A percentile compares a stretch with the other conserved stretches of the same genome.
Conservation (phyloP, 2,797 vertebrate species). For the Chanos chanos region DNA sequence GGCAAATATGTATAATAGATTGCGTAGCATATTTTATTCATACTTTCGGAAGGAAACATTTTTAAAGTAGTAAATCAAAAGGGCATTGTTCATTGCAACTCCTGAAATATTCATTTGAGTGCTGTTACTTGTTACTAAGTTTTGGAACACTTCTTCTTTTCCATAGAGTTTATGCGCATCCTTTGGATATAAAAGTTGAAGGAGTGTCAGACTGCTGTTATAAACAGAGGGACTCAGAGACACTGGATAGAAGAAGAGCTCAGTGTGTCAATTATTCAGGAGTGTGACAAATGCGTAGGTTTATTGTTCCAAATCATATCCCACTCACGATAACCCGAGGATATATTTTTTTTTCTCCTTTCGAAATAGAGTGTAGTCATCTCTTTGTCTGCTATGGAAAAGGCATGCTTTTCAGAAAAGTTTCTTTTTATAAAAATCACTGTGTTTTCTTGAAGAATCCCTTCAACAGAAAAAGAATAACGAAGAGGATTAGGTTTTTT, state of each 20-base stretch:
- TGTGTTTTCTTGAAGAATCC: no score
- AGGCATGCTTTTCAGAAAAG: conserved; percentile 1
- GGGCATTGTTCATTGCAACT: neutral
- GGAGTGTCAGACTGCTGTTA: neutral
- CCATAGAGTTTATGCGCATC: neutral
- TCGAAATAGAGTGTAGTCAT: conserved; percentile 8
- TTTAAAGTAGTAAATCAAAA: neutral
- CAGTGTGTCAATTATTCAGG: conserved; percentile 23
- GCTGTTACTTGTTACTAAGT: neutral
- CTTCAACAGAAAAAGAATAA: no score
- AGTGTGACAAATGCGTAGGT: no score
- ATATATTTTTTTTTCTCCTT: neutral
- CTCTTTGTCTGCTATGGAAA: neutral
- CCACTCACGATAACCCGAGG: neutral
- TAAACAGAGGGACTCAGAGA: neutral
- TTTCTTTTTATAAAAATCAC: no score
- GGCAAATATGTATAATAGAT: no score
- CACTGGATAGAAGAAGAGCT: conserved; percentile 10
- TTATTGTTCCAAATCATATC: neutral
- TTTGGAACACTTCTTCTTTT: neutral
- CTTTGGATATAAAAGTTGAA: conserved; percentile 12
- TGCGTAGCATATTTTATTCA: conserved; percentile 21
- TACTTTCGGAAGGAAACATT: neutral
- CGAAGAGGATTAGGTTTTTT: no score
- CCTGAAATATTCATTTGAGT: conserved; percentile 23